Evolutionary conservation across 2,113 vertebrate genomes (phyloP).

Genomic region (Melozone crissalis): DNA sequence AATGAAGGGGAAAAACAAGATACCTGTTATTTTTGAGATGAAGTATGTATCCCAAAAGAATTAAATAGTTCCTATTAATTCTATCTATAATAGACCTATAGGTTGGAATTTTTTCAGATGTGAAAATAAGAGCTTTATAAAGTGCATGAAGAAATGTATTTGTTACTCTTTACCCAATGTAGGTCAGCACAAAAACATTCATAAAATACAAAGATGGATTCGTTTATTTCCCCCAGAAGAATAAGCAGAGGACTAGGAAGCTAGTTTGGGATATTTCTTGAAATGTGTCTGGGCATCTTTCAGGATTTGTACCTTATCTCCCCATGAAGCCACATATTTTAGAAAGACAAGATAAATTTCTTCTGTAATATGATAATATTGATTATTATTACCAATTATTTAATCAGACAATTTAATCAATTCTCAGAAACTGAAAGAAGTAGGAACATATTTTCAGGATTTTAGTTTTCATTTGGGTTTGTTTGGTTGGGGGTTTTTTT

Average conservation of each 20-base stretch:
- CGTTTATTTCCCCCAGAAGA: neutral
- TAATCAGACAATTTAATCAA: neutral
- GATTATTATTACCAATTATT: neutral
- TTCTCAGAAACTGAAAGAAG: neutral
- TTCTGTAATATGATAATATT: neutral
- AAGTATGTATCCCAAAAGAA: neutral
- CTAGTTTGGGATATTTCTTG: neutral
- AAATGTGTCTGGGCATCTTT: neutral
- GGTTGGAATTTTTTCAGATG: neutral
- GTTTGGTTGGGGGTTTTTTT: neutral
- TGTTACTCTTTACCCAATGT: neutral
- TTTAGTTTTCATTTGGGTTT: neutral
- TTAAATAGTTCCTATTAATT: neutral
- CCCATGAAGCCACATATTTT: neutral
- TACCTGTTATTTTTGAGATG: neutral
- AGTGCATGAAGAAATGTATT: neutral
- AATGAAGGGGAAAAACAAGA: neutral
- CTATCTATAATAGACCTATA: neutral
- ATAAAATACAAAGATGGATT: neutral
- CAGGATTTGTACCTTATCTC: neutral
- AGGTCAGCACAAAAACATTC: neutral
- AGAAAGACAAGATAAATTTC: neutral
- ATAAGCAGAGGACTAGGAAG: neutral
- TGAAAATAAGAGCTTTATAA: neutral
- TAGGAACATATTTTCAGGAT: neutral